Evolutionary conservation across 1,140 invertebrate genomes (phyloP).

Genomic region (Choristoneura fumiferana): DNA sequence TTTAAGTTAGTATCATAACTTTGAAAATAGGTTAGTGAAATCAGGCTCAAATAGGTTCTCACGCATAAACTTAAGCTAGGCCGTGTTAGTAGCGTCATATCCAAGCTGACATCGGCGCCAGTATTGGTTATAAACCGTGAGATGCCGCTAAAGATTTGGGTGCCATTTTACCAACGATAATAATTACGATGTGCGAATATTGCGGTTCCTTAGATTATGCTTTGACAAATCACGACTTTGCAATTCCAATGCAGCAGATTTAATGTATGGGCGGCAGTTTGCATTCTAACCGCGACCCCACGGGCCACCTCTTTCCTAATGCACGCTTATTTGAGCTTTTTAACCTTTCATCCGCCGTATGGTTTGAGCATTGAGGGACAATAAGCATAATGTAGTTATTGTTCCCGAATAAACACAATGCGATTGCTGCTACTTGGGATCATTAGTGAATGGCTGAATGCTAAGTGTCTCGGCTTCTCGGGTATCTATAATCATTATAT

Average conservation of each 20-base stretch:
- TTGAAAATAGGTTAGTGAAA: no score
- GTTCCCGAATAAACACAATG: conserved; percentile 46
- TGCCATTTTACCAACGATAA: conserved; percentile 72
- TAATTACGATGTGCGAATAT: conserved; percentile 78
- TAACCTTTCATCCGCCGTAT: conserved; percentile 74
- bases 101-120: conserved; percentile 11
- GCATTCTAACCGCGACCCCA: conserved; percentile 74
- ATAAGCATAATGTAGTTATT: conserved; percentile 64
- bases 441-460: conserved; percentile 12
- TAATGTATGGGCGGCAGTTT: conserved; percentile 78
- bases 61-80: no score
- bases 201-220: conserved; percentile 75
- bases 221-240: conserved; percentile 78
- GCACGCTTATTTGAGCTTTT: conserved; percentile 78
- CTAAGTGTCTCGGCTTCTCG: conserved; percentile 1
- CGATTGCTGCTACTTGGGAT: conserved; percentile 1
- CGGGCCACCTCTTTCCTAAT: conserved; percentile 77
- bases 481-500: neutral
- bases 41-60: no score
- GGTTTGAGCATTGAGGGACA: conserved; percentile 68
- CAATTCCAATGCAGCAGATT: conserved; percentile 76
- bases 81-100: neutral
- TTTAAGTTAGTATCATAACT: no score
- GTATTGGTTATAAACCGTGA: conserved; percentile 46
- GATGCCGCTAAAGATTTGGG: conserved; percentile 64